Evolutionary conservation across 2,113 vertebrate species (phyloP).

Genomic region (Burhinus bistriatus): DNA sequence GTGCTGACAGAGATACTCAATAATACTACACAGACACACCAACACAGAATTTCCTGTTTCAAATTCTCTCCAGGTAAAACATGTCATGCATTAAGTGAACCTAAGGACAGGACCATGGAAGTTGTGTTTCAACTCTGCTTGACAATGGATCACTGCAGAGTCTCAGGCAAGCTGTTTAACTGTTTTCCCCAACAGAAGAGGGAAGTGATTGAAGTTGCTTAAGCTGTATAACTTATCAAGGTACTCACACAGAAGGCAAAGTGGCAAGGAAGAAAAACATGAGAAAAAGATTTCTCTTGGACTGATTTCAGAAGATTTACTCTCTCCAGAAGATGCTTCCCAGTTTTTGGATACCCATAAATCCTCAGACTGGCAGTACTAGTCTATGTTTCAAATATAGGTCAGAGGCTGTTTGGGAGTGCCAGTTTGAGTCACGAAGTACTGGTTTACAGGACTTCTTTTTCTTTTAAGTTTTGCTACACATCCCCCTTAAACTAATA

Average conservation of each 20-base stretch:
- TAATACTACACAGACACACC: not conserved
- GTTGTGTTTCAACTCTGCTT: not conserved
- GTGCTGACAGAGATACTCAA: not conserved
- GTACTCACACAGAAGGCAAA: not conserved
- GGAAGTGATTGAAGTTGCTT: not conserved
- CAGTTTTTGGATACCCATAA: conserved; percentile 42
- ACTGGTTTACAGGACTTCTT: not conserved
- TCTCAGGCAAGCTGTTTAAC: not conserved
- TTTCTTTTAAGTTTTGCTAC: not conserved
- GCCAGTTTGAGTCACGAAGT: conserved; percentile 37
- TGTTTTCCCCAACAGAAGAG: not conserved
- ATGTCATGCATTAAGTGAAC: not conserved
- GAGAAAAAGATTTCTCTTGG: not conserved
- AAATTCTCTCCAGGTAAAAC: not conserved
- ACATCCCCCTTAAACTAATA: not conserved
- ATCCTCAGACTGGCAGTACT: conserved; percentile 60
- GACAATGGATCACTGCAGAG: not conserved
- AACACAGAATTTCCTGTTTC: not conserved
- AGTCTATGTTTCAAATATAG: conserved; percentile 46
- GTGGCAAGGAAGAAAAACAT: not conserved
- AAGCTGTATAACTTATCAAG: not conserved
- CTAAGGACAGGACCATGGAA: not conserved
- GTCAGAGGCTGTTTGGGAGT: conserved; percentile 54
- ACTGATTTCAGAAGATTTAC: not conserved
- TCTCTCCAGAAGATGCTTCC: conserved; percentile 13